A percentile compares a stretch with the other conserved stretches of the same genome.
phyloP scores from a whole-genome alignment of 53 echinoderm and acorn worm species.

The Temnopleurus reevesii region DNA sequence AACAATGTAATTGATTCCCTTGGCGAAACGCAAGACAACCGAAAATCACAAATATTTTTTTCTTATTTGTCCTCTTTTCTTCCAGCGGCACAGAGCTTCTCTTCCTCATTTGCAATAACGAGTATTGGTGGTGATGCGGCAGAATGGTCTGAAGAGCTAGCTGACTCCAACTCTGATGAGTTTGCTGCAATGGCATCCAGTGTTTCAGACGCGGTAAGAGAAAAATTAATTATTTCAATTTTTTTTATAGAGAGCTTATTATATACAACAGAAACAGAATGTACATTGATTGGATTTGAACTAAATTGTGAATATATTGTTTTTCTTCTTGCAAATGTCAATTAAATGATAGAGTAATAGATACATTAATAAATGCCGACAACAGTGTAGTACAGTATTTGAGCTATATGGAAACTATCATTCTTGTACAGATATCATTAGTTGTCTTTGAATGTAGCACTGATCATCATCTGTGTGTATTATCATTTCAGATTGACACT shows the following conservation, averaged over 20 bases:
- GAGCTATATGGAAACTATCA: background rate
- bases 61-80: background rate
- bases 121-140: background rate
- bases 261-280: background rate
- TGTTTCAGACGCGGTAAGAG: slow-evolving; percentile 12
- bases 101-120: background rate
- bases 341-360: no score
- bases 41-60: no score
- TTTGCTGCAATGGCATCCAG: background rate
- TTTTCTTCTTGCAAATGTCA: no score
- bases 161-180: background rate
- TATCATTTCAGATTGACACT: background rate
- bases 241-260: no score
- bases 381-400: no score
- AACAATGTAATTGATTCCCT: no score
- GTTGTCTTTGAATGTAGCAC: background rate
- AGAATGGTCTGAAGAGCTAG: background rate
- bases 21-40: no score
- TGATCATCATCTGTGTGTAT: background rate
- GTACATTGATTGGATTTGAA: background rate
- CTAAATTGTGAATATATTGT: background rate
- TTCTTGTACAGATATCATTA: background rate
- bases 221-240: no score
- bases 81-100: background rate
- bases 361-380: no score